Conservation (phyloP, 2,797 vertebrate species). For the Crocodylus rhombifer region DNA sequence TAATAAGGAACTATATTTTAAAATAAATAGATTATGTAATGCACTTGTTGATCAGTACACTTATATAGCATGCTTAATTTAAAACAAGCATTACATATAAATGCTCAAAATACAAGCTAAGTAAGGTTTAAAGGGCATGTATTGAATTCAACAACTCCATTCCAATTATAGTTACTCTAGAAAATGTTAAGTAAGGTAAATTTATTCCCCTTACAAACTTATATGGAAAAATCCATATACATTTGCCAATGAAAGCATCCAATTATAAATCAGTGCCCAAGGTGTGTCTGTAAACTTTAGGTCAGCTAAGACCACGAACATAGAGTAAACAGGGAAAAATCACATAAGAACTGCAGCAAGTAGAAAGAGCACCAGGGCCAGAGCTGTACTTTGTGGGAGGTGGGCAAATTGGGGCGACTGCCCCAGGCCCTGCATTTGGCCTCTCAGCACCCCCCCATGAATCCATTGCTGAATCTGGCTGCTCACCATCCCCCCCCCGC, state of each 20-base stretch:
- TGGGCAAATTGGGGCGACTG: too few species aligned
- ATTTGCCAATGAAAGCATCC: too few species aligned
- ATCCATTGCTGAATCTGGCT: too few species aligned
- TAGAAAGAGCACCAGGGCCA: not conserved
- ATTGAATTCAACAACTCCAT: rapidly evolving
- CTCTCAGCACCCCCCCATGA: too few species aligned
- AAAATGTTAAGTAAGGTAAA: not conserved
- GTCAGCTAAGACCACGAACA: rapidly evolving
- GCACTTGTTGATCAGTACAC: too few species aligned
- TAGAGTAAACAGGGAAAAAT: rapidly evolving
- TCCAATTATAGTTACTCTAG: rapidly evolving
- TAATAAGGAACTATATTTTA: not conserved
- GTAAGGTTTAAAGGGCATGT: rapidly evolving
- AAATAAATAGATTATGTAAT: not conserved
- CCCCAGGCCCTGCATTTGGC: too few species aligned
- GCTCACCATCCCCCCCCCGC: too few species aligned
- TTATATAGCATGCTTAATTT: not conserved
- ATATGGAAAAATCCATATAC: rapidly evolving
- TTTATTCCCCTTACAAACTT: not conserved
- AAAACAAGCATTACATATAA: not conserved
- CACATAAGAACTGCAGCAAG: too few species aligned
- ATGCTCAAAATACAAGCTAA: not conserved
- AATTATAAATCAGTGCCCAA: rapidly evolving
- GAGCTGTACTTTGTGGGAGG: too few species aligned
- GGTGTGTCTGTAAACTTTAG: rapidly evolving